phyloP scores from a whole-genome alignment of 1,140 invertebrate species.

The Saccostrea cuccullata region DNA sequence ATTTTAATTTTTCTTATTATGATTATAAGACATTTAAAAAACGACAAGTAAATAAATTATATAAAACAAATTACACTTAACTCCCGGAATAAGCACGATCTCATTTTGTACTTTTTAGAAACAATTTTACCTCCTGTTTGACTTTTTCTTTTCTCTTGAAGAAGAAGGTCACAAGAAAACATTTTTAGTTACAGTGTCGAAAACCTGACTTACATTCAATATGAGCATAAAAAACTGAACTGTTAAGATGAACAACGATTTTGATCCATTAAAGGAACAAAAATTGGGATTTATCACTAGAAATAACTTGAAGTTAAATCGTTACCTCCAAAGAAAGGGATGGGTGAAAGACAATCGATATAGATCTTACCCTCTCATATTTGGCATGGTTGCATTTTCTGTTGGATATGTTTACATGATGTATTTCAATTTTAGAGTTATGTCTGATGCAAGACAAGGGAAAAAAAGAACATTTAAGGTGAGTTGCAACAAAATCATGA shows the following conservation, averaged over 20 bases:
- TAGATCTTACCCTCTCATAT: background rate
- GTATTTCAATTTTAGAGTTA: background rate
- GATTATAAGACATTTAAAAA: no score
- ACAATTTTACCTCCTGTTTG: background rate
- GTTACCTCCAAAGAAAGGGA: slow-evolving; percentile 8
- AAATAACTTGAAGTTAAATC: background rate
- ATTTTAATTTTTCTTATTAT: no score
- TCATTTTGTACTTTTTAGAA: background rate
- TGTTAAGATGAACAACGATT: background rate
- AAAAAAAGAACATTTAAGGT: background rate
- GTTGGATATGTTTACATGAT: background rate
- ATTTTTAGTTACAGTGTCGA: no score
- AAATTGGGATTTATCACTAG: background rate
- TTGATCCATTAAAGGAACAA: background rate
- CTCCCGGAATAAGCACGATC: background rate
- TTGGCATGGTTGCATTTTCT: background rate
- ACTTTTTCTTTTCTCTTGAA: background rate
- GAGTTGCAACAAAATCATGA: background rate
- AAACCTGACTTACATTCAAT: background rate
- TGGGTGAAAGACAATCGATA: background rate
- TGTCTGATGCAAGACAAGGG: background rate
- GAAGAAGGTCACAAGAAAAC: background rate
- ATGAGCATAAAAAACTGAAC: background rate
- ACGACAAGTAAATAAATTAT: no score
- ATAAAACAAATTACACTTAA: background rate